These are phyloP conservation scores for Samia ricini DNA, from an alignment of 1,140 invertebrate species.

Conservation along the genomic window DNA sequence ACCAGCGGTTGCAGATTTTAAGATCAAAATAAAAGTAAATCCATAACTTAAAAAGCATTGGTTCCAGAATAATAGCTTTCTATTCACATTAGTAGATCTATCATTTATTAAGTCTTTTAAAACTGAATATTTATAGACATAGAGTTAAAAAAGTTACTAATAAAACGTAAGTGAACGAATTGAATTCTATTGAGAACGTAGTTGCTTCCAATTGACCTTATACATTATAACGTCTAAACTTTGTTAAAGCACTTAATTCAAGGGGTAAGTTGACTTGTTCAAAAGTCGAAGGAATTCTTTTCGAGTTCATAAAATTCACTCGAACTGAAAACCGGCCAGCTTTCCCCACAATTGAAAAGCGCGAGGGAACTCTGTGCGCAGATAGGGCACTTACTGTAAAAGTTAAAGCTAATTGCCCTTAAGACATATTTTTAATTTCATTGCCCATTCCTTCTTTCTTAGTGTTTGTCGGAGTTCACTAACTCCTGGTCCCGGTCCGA, in stretches of 20 bases:
- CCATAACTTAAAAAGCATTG: too few species aligned
- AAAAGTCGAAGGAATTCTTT: conserved; percentile 50
- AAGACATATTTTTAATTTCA: conserved; percentile 80
- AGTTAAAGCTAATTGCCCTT: conserved; percentile 79
- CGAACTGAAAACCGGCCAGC: conserved; percentile 58
- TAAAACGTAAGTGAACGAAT: background rate
- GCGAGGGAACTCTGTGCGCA: conserved; percentile 54
- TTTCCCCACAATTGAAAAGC: conserved; percentile 74
- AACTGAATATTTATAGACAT: too few species aligned
- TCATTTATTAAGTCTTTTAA: too few species aligned
- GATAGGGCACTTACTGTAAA: conserved; percentile 77
- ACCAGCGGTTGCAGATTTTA: too few species aligned
- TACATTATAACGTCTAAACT: background rate
- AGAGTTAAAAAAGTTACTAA: too few species aligned
- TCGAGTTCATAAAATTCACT: conserved; percentile 72
- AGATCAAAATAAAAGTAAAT: too few species aligned
- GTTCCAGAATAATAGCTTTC: too few species aligned
- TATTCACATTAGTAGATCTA: too few species aligned
- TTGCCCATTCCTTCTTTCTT: conserved; percentile 75
- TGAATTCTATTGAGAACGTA: background rate
- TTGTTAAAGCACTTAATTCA: background rate
- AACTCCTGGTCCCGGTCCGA: conserved; percentile 41
- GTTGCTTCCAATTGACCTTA: background rate
- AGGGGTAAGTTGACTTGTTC: conserved; percentile 37
- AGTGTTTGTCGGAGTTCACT: conserved; percentile 66